A percentile compares a stretch with the other conserved stretches of the same genome.
Evolutionary conservation across 2,113 vertebrate species (phyloP).

Genomic region (Thinocorus orbignyianus): DNA sequence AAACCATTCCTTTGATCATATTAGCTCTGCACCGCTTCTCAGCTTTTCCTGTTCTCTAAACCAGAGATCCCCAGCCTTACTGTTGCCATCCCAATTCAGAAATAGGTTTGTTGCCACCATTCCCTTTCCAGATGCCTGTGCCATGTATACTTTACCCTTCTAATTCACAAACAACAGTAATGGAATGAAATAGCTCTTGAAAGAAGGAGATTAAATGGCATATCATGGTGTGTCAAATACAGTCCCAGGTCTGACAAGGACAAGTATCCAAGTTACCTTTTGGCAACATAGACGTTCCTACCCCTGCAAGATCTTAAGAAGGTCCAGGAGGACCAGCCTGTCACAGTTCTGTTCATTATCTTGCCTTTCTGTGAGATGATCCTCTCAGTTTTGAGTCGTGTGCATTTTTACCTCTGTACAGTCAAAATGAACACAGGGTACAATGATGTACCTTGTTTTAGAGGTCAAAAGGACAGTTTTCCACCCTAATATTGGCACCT

Average conservation of each 20-base stretch:
- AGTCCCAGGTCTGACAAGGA: not conserved
- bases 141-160: not conserved
- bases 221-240: not conserved
- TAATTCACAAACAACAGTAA: not conserved
- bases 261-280: not conserved
- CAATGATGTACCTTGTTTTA: not conserved
- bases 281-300: not conserved
- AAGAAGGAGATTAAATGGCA: not conserved
- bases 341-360: not conserved
- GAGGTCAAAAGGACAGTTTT: not conserved
- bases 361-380: not conserved
- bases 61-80: not conserved
- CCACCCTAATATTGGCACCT: not conserved
- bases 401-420: not conserved
- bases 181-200: not conserved
- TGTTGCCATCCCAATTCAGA: not conserved
- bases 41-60: not conserved
- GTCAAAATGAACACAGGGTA: not conserved
- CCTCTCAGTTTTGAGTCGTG: not conserved
- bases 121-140: not conserved
- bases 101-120: not conserved
- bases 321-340: not conserved
- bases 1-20: not conserved
- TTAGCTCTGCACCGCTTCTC: accelerated
- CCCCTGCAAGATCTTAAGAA: not conserved